Conservation (phyloP, 2,888 invertebrate genomes). For the Parthenolecanium corni region DNA sequence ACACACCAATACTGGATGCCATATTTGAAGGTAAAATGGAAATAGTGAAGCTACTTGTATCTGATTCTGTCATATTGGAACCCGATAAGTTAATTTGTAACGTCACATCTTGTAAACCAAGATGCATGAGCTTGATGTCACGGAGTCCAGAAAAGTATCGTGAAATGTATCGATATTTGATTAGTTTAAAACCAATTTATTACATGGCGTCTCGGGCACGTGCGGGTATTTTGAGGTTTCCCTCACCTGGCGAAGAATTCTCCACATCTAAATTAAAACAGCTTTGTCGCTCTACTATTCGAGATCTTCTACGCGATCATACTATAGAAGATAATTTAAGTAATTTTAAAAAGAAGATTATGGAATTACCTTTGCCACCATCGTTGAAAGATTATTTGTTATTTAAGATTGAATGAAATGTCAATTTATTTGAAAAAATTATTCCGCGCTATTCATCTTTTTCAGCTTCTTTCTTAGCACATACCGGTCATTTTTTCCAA, state of each 20-base stretch:
- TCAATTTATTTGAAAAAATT: not conserved
- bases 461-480: not conserved
- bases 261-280: not conserved
- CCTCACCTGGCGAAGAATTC: slow-evolving; percentile 1
- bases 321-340: slow-evolving; percentile 9
- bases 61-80: slow-evolving; percentile 7
- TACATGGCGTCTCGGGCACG: not conserved
- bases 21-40: not conserved
- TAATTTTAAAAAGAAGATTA: not conserved
- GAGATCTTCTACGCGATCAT: not conserved
- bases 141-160: not conserved
- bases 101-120: not conserved
- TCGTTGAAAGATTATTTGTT: slow-evolving; percentile 10
- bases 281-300: not conserved
- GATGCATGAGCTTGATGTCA: not conserved
- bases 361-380: not conserved
- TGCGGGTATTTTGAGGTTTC: not conserved
- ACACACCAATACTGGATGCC: slow-evolving; percentile 12
- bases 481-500: not conserved
- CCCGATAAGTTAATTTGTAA: not conserved
- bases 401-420: not conserved
- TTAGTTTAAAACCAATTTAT: not conserved
- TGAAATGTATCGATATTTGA: not conserved
- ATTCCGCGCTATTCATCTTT: not conserved
- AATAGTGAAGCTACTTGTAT: not conserved